phyloP scores from a whole-genome alignment of 2,888 invertebrate genomes.

The Drosophila robusta region DNA sequence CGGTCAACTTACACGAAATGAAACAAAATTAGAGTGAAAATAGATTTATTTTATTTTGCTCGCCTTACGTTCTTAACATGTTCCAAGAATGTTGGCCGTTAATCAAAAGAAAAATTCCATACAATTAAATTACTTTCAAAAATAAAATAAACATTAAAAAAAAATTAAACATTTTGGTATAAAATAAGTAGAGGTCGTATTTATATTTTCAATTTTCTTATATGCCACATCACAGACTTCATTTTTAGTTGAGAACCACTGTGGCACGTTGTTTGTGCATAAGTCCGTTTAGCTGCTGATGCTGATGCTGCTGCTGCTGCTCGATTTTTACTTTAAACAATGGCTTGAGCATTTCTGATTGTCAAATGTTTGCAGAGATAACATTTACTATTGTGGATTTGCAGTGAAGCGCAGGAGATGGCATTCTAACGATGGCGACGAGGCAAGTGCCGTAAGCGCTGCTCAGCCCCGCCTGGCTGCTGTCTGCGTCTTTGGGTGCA shows the following conservation, averaged over 20 bases:
- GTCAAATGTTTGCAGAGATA: slow-evolving; percentile 80
- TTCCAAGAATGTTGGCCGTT: too few species aligned
- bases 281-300: slow-evolving; percentile 28
- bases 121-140: too few species aligned
- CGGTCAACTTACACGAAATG: too few species aligned
- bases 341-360: slow-evolving; percentile 79
- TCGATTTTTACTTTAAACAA: slow-evolving; percentile 80
- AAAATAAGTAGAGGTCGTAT: too few species aligned
- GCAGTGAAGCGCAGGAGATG: slow-evolving; percentile 64
- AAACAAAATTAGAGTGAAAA: too few species aligned
- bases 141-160: too few species aligned
- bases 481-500: slow-evolving; percentile 19
- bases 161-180: too few species aligned
- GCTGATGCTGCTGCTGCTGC: slow-evolving; percentile 23
- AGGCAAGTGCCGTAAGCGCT: slow-evolving; percentile 60
- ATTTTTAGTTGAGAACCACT: slow-evolving; percentile 27
- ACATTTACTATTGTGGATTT: slow-evolving; percentile 76
- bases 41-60: too few species aligned
- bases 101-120: too few species aligned
- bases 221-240: neutral
- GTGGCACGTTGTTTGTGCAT: slow-evolving; percentile 50
- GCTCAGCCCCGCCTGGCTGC: slow-evolving; percentile 6
- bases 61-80: too few species aligned
- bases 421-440: slow-evolving; percentile 54
- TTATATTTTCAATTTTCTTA: too few species aligned